phyloP scores from a whole-genome alignment of 2,888 invertebrate species.

The Idaea dimidiata region DNA sequence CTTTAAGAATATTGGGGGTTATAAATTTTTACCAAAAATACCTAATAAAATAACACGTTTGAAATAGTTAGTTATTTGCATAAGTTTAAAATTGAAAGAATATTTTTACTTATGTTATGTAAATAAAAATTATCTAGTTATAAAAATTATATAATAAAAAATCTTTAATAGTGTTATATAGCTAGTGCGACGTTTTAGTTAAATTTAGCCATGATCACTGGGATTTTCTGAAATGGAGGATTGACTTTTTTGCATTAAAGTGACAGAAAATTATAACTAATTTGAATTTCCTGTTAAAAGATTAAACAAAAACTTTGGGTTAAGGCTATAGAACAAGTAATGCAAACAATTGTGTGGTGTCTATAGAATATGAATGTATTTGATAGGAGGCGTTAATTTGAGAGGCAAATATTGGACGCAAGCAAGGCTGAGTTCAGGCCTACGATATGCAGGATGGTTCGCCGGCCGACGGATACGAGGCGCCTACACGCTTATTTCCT shows the following conservation, averaged over 20 bases:
- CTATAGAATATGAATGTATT: constrained; percentile 69
- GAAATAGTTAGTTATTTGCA: background rate
- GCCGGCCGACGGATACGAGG: background rate
- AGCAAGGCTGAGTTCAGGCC: background rate
- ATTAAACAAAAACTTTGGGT: constrained; percentile 67
- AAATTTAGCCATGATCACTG: no score
- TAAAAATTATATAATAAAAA: no score
- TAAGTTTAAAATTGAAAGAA: background rate
- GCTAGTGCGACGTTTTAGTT: no score
- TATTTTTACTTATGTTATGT: constrained; percentile 28
- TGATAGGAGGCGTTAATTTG: constrained; percentile 73
- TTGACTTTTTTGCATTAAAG: constrained; percentile 60
- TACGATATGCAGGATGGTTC: constrained; percentile 9
- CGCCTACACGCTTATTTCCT: constrained; percentile 2
- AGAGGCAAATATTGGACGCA: constrained; percentile 42
- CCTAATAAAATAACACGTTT: background rate
- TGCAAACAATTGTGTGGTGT: constrained; percentile 65
- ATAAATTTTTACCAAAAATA: background rate
- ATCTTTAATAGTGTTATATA: no score
- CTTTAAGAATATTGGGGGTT: background rate
- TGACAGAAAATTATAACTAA: constrained; percentile 77
- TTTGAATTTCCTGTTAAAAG: constrained; percentile 77
- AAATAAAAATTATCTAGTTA: no score
- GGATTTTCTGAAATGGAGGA: constrained; percentile 23
- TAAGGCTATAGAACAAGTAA: constrained; percentile 51